These are phyloP conservation scores for Oeneis ivallda DNA, from an alignment of 2,888 invertebrate species.

Conservation along the genomic window DNA sequence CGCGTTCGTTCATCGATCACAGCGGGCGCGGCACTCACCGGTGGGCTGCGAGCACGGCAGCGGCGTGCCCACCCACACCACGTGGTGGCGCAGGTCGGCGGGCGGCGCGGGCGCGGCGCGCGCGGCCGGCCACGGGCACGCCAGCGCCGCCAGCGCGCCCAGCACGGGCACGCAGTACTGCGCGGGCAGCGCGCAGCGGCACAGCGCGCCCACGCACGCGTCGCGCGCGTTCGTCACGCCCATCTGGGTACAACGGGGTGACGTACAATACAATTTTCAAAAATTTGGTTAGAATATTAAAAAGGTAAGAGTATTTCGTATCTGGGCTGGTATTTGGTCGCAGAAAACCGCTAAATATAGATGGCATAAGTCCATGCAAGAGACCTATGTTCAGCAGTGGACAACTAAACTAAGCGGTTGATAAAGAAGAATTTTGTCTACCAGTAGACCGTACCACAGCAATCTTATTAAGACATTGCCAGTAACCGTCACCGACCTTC, in stretches of 20 bases:
- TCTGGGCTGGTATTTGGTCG: too few species aligned
- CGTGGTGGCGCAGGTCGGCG: constrained; percentile 3
- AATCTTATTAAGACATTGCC: too few species aligned
- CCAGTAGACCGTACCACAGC: too few species aligned
- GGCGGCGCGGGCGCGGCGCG: not conserved
- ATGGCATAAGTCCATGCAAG: too few species aligned
- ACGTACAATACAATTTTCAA: too few species aligned
- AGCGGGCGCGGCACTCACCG: constrained; percentile 37
- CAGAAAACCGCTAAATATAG: too few species aligned
- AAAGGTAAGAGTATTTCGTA: too few species aligned
- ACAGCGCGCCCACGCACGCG: constrained; percentile 96
- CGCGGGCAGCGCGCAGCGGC: constrained; percentile 97
- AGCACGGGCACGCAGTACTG: constrained; percentile 96
- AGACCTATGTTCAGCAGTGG: too few species aligned
- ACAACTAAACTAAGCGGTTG: too few species aligned
- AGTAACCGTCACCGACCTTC: constrained; percentile 76
- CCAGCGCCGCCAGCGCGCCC: constrained; percentile 91
- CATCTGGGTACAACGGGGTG: constrained; percentile 48
- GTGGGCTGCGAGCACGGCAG: constrained; percentile 77
- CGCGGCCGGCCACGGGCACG: constrained; percentile 91
- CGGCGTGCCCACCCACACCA: not conserved
- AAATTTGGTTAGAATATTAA: too few species aligned
- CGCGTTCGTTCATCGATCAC: too few species aligned
- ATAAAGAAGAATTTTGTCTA: too few species aligned
- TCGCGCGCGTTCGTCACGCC: constrained; percentile 87